Conservation (phyloP, 2,888 invertebrate genomes). For the Drosophila demipolita region DNA sequence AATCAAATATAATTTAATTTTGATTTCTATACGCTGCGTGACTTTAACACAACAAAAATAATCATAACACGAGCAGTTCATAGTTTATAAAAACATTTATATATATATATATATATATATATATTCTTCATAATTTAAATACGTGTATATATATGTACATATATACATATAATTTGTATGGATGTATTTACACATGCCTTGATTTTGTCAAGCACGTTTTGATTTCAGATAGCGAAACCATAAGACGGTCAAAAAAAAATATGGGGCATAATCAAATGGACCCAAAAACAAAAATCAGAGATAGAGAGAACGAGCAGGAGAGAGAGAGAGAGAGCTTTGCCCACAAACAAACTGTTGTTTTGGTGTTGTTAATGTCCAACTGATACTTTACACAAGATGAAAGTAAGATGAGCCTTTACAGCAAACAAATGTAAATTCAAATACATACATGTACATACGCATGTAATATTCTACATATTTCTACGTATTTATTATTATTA, state of each 20-base stretch:
- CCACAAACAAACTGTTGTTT: constrained; percentile 10
- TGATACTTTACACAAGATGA: constrained; percentile 17
- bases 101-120: constrained; percentile 1
- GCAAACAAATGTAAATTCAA: not conserved
- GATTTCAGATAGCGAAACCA: constrained; percentile 59
- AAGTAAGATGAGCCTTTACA: constrained; percentile 7
- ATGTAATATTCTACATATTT: not conserved
- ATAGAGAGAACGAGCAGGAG: not conserved
- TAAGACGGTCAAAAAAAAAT: constrained; percentile 67
- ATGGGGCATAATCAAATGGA: constrained; percentile 56
- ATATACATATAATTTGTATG: constrained; percentile 5
- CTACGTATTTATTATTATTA: too few relatives aligned
- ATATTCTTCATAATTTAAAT: too few relatives aligned
- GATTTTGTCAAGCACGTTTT: constrained; percentile 72
- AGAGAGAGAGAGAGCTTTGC: constrained; percentile 14
- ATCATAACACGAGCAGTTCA: constrained; percentile 21
- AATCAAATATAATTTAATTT: constrained; percentile 37
- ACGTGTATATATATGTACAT: not conserved
- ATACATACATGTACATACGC: constrained; percentile 4
- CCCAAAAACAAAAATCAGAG: constrained; percentile 22
- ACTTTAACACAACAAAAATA: constrained; percentile 25
- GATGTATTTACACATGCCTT: constrained; percentile 34
- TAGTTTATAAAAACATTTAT: constrained; percentile 9
- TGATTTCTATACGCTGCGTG: constrained; percentile 23
- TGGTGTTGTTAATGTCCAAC: constrained; percentile 16